Percentiles rank a stretch among this genome's conserved stretches.
Conservation (phyloP, 1,140 invertebrate species). For the Muscidifurax raptorellus region DNA sequence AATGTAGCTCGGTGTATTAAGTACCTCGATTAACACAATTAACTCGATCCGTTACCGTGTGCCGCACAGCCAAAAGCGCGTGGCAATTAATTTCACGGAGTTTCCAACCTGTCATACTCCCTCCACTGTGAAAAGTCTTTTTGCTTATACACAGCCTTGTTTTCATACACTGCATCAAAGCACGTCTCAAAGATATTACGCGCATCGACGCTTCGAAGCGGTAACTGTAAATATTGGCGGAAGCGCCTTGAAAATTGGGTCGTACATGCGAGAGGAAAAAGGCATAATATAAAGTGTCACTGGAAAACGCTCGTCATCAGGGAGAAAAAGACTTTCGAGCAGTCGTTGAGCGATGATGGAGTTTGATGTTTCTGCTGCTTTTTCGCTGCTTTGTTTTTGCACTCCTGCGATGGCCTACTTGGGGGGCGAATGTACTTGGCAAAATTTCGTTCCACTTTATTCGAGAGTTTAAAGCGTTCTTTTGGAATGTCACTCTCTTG, state of each 20-base stretch:
- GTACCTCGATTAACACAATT: slow-evolving; percentile 56
- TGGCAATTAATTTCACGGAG: slow-evolving; percentile 59
- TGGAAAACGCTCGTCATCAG: background rate
- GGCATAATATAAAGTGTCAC: background rate
- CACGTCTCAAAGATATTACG: background rate
- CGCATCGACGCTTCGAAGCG: background rate
- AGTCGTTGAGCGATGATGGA: background rate
- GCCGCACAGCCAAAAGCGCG: background rate
- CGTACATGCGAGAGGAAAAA: background rate
- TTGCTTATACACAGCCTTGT: background rate
- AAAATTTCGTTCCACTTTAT: background rate
- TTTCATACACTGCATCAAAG: background rate
- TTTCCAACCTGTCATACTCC: slow-evolving; percentile 29
- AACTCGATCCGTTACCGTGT: slow-evolving; percentile 55
- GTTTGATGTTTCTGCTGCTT: background rate
- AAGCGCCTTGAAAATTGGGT: slow-evolving; percentile 20
- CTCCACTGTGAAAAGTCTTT: background rate
- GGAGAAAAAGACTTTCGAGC: background rate
- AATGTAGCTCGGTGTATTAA: slow-evolving; percentile 19
- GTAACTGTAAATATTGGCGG: slow-evolving; percentile 38
- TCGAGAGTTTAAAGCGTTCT: too few relatives aligned
- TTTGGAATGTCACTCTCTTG: background rate
- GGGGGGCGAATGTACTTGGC: background rate
- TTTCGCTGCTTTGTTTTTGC: background rate
- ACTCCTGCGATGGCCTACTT: background rate